These are phyloP conservation scores for Papilio gigon DNA, from an alignment of 2,888 invertebrate species.

Conservation along the genomic window DNA sequence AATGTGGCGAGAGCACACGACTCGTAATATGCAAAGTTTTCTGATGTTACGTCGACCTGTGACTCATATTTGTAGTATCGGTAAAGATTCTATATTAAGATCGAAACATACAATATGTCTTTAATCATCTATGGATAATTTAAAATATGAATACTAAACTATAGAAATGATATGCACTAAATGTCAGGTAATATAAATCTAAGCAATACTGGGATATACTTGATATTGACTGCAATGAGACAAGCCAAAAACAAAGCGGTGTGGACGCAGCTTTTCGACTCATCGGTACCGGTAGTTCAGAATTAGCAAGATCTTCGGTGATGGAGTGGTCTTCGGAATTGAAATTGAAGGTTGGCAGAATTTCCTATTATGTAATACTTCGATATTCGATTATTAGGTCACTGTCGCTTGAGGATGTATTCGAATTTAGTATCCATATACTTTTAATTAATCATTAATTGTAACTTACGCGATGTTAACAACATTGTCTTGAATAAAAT, in stretches of 20 bases:
- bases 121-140: background rate
- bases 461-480: background rate
- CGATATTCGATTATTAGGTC: too few species aligned
- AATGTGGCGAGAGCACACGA: constrained; percentile 67
- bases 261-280: too few species aligned
- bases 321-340: too few species aligned
- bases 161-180: too few species aligned
- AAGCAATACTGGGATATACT: too few species aligned
- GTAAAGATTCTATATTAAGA: constrained; percentile 38
- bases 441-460: background rate
- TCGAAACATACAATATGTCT: background rate
- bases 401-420: background rate
- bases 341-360: too few species aligned
- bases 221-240: too few species aligned
- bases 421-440: background rate
- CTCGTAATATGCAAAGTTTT: constrained; percentile 62
- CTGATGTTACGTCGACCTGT: constrained; percentile 57
- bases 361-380: too few species aligned
- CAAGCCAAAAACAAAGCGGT: too few species aligned
- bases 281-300: too few species aligned
- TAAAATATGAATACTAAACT: background rate
- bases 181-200: too few species aligned
- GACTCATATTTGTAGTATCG: constrained; percentile 51
- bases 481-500: constrained; percentile 21
- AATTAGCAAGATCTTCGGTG: too few species aligned